Base-by-base conservation (phyloP, 2,797 vertebrate genomes). In the Malacoraja senta region DNA sequence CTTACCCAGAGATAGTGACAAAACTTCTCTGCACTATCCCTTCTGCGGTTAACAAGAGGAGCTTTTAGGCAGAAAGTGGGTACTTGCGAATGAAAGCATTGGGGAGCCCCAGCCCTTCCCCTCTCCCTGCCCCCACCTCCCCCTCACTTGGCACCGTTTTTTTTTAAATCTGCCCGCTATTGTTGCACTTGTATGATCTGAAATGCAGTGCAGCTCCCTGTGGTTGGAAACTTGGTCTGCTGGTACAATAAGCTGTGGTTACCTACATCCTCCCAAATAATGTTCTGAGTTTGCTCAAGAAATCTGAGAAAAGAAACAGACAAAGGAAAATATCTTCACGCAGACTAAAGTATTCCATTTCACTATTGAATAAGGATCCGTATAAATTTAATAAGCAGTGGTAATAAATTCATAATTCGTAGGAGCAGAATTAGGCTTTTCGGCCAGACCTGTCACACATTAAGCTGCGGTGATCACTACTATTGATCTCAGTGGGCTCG, bases 231-330 rank as follows among this genome's bases (percentile, higher is more conserved):
- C 35, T 76, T 74, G 71, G 90, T 92, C 29, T 76, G 72, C 32
- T 76, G 17, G 68, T 68, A 92, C 90, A 92, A 92, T 92, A 44
- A 71, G 38, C 44, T 92, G 90, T n/a, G 90, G 90, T 92, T 92
- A 53, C 38, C 9, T 92, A 92, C 26, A 74, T 92, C 90, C 90
- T 92, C 38, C 90, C 15, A 4, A 92, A 29, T 1, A 53, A 29
- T 92, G 44, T n/a, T 8, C 21, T 29, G 90, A 74, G 35, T 68
- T 72, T 13, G 71, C 35, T 91, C 90, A 74, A 53, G 35, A 91
- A 29, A 71, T 29, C 90, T 53, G 35, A 91, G 17, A 58, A 7
- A 74, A 92, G 38, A 6, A 13, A 38, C 35, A 92, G 72, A 58
- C 38, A 92, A 29, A 72, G 44, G 38, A 92, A 76, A 92, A 71